phyloP scores from a whole-genome alignment of 2,888 invertebrate genomes.

The Parascotia fuliginaria region DNA sequence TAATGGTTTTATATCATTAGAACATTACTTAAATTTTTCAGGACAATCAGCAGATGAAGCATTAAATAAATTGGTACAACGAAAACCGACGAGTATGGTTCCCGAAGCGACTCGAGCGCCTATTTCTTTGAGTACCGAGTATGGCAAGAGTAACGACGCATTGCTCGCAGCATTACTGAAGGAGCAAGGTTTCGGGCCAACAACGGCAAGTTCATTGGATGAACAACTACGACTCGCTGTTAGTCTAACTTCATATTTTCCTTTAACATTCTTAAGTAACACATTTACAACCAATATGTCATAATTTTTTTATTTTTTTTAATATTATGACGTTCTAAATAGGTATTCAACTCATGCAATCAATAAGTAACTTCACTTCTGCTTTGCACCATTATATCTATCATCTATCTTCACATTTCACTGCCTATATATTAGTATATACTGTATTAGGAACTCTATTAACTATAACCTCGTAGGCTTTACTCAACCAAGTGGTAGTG shows the following conservation, averaged over 20 bases:
- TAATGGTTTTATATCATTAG: too few species aligned
- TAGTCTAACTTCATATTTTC: constrained; percentile 63
- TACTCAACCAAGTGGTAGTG: constrained; percentile 86
- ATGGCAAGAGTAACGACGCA: constrained; percentile 88
- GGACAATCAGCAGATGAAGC: constrained; percentile 80
- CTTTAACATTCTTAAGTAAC: constrained; percentile 18
- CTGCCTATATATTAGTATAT: constrained; percentile 42
- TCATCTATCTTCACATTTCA: constrained; percentile 38
- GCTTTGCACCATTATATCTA: constrained; percentile 44
- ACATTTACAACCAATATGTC: constrained; percentile 13
- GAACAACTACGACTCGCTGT: constrained; percentile 86
- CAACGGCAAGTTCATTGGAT: constrained; percentile 87
- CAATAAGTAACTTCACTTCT: constrained; percentile 42
- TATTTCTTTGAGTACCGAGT: constrained; percentile 79
- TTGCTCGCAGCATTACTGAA: constrained; percentile 89
- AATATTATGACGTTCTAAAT: constrained; percentile 11
- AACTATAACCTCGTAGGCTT: constrained; percentile 81
- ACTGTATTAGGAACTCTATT: constrained; percentile 51
- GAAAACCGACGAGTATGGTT: constrained; percentile 68
- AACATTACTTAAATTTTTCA: constrained; percentile 49
- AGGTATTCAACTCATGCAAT: constrained; percentile 35
- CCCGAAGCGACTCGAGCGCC: constrained; percentile 76
- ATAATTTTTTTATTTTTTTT: constrained; percentile 3
- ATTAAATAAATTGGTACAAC: constrained; percentile 70
- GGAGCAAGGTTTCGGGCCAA: constrained; percentile 90